Evolutionary conservation across 1,140 invertebrate genomes (phyloP).

Genomic region (Drosophila bocki): DNA sequence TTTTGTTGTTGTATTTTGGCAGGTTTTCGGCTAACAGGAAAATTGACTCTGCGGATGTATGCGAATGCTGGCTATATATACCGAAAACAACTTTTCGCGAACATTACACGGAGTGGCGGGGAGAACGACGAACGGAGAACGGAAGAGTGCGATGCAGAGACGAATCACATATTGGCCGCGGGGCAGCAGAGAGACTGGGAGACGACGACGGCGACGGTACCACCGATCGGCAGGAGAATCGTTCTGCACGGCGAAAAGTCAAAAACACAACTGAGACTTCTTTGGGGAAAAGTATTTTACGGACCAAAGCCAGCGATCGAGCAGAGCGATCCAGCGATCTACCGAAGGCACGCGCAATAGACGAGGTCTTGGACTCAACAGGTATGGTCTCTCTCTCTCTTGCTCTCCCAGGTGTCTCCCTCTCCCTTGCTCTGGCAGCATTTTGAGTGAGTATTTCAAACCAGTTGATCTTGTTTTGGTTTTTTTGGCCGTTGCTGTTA

Average conservation of each 20-base stretch:
- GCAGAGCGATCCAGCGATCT: slow-evolving; percentile 32
- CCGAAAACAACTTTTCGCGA: slow-evolving; percentile 77
- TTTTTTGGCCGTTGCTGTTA: slow-evolving; percentile 56
- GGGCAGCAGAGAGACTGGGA: slow-evolving; percentile 21
- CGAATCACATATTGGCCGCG: slow-evolving; percentile 27
- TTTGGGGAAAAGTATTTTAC: slow-evolving; percentile 81
- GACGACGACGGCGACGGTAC: background rate
- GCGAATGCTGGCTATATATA: slow-evolving; percentile 46
- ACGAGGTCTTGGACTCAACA: slow-evolving; percentile 59
- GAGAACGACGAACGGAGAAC: slow-evolving; percentile 4
- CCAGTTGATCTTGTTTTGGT: slow-evolving; percentile 81
- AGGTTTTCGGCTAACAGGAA: slow-evolving; percentile 79
- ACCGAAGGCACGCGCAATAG: slow-evolving; percentile 76
- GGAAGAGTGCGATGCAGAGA: slow-evolving; percentile 20
- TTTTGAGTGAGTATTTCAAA: slow-evolving; percentile 73
- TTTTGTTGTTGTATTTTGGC: slow-evolving; percentile 51
- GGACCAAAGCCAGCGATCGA: slow-evolving; percentile 38
- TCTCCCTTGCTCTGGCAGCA: slow-evolving; percentile 56
- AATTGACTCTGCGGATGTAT: slow-evolving; percentile 61
- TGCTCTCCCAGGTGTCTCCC: slow-evolving; percentile 29
- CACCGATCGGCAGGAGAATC: slow-evolving; percentile 53
- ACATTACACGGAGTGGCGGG: slow-evolving; percentile 39
- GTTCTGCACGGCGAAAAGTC: slow-evolving; percentile 80
- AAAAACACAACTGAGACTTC: slow-evolving; percentile 82
- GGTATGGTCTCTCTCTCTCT: slow-evolving; percentile 18